Percentiles rank a stretch among this genome's conserved stretches.
Evolutionary conservation across 2,113 vertebrate species (phyloP).

Genomic region (Apeltes quadracus): DNA sequence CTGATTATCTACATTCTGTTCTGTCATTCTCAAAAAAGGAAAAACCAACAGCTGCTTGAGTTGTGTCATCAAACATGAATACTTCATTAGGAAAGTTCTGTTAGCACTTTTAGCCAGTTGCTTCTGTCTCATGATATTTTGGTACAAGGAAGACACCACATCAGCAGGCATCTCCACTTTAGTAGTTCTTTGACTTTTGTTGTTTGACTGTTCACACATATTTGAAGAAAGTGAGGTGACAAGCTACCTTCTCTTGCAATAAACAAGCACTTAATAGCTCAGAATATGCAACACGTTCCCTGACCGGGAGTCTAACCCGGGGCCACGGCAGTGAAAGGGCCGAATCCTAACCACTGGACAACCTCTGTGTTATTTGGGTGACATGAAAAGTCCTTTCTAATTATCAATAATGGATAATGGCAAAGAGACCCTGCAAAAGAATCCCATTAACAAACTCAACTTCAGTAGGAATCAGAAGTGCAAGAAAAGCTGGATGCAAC

Average conservation of each 20-base stretch:
- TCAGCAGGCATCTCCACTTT: not conserved
- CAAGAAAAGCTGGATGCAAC: too few species aligned
- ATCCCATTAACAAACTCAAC: too few species aligned
- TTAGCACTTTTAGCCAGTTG: conserved; percentile 9
- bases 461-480: too few species aligned
- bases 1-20: not conserved
- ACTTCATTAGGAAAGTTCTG: not conserved
- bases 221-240: not conserved
- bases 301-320: conserved; percentile 62
- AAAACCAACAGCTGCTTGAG: too few species aligned
- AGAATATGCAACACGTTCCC: conserved; percentile 33
- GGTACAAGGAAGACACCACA: not conserved
- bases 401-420: too few species aligned
- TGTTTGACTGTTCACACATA: not conserved
- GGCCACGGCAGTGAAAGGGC: conserved; percentile 64
- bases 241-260: not conserved
- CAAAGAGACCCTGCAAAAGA: too few species aligned
- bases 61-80: too few species aligned
- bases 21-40: not conserved
- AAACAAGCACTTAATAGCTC: not conserved
- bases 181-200: not conserved
- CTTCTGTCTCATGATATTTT: conserved; percentile 28
- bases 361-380: too few species aligned
- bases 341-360: conserved; percentile 72
- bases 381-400: too few species aligned